Evolutionary conservation across 2,888 invertebrate genomes (phyloP).

Genomic region (Apodemia mormo): DNA sequence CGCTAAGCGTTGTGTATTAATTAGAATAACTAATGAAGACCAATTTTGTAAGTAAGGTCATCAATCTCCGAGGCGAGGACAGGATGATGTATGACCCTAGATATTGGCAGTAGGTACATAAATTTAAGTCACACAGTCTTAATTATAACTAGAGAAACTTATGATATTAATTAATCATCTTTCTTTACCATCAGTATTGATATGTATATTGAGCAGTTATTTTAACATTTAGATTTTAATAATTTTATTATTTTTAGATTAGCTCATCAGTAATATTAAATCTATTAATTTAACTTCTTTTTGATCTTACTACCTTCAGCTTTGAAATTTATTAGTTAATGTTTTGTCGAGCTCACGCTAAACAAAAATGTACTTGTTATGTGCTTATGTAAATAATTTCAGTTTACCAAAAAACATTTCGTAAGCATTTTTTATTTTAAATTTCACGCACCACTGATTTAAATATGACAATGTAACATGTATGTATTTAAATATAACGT

Average conservation of each 20-base stretch:
- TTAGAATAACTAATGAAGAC: conserved; percentile 39
- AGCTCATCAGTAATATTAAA: not conserved
- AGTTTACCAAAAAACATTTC: no score
- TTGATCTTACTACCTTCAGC: no score
- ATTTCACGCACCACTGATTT: no score
- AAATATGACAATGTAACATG: no score
- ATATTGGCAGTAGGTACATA: conserved; percentile 34
- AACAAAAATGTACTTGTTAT: no score
- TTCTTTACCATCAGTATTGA: not conserved
- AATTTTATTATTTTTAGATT: not conserved
- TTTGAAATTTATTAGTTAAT: no score
- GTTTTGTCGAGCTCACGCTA: no score
- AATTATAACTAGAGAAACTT: conserved; percentile 24
- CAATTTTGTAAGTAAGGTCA: conserved; percentile 38
- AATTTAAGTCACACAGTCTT: conserved; percentile 33
- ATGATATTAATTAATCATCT: conserved; percentile 4
- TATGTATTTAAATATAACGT: no score
- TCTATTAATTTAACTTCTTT: no score
- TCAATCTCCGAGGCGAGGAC: conserved; percentile 35
- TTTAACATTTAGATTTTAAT: not conserved
- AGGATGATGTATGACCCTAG: conserved; percentile 37
- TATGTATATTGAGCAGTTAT: not conserved
- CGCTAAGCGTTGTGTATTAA: conserved; percentile 31
- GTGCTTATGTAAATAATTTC: no score
- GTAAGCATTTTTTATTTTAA: no score